Evolutionary conservation across 2,888 invertebrate species (phyloP).

Genomic region (Bellardia bayeri): DNA sequence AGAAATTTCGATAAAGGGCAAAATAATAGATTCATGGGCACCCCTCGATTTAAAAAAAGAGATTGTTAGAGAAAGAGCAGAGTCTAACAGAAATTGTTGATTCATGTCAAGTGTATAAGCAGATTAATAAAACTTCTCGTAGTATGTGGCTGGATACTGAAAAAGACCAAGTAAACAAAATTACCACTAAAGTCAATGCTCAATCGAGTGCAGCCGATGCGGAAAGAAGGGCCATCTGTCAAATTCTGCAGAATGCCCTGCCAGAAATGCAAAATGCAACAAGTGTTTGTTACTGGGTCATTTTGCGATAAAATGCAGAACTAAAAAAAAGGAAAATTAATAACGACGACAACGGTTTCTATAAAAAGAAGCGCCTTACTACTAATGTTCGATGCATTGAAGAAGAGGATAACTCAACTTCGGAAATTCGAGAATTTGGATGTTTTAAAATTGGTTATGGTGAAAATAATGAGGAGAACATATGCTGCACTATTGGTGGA

Average conservation of each 20-base stretch:
- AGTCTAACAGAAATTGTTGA: slow-evolving; percentile 51
- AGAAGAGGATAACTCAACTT: slow-evolving; percentile 28
- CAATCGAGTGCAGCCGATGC: slow-evolving; percentile 60
- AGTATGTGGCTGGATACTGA: slow-evolving; percentile 28
- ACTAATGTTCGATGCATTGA: slow-evolving; percentile 44
- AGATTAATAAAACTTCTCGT: too few species aligned
- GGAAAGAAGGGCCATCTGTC: slow-evolving; percentile 51
- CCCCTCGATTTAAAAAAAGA: slow-evolving; percentile 60
- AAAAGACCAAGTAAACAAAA: slow-evolving; percentile 53
- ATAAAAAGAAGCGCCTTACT: slow-evolving; percentile 20
- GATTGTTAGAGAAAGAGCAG: slow-evolving; percentile 64
- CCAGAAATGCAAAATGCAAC: slow-evolving; percentile 54
- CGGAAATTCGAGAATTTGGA: slow-evolving; percentile 31
- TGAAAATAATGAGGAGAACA: slow-evolving; percentile 41
- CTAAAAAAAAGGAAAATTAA: slow-evolving; percentile 59
- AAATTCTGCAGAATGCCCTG: slow-evolving; percentile 47
- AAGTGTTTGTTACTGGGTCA: slow-evolving; percentile 32
- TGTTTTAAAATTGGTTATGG: slow-evolving; percentile 56
- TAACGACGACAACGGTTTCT: slow-evolving; percentile 8
- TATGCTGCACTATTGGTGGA: slow-evolving; percentile 40
- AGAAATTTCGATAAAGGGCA: slow-evolving; percentile 64
- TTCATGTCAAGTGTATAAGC: slow-evolving; percentile 58
- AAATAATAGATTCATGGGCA: slow-evolving; percentile 67
- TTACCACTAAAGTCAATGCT: slow-evolving; percentile 25
- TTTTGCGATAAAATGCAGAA: slow-evolving; percentile 64